Evolutionary conservation across 2,113 vertebrate genomes (phyloP).

Genomic region (Campylomormyrus tamandua): DNA sequence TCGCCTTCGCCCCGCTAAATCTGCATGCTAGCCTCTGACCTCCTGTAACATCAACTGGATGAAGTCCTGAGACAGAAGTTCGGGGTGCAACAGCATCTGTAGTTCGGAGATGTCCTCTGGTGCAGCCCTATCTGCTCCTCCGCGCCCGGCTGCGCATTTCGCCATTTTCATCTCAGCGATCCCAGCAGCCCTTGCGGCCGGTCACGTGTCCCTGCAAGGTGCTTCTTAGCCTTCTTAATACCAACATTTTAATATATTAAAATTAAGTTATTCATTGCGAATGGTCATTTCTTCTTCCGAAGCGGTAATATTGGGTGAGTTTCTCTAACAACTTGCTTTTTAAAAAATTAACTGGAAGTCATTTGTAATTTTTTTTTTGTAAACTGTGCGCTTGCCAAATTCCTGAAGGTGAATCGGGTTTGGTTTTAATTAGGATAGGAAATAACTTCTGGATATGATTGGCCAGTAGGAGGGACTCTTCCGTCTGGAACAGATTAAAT

Average conservation of each 20-base stretch:
- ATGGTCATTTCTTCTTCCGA: neutral
- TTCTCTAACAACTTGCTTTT: neutral
- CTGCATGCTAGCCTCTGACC: constrained; percentile 41
- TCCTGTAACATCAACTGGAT: constrained; percentile 51
- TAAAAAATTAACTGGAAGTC: neutral
- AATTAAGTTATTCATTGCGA: neutral
- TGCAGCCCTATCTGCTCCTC: constrained; percentile 20
- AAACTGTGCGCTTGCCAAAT: neutral
- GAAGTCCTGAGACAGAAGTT: constrained; percentile 59
- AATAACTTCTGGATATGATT: neutral
- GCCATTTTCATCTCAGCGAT: constrained; percentile 51
- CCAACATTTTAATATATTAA: neutral
- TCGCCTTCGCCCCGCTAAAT: neutral
- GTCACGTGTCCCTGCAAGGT: neutral
- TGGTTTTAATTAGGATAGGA: neutral
- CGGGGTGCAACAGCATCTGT: constrained; percentile 59
- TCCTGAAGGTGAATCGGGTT: neutral
- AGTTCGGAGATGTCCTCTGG: constrained; percentile 25
- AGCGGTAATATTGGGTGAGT: neutral
- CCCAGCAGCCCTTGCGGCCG: constrained; percentile 32
- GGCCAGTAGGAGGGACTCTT: neutral
- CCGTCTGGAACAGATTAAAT: neutral
- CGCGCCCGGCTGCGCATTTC: constrained; percentile 25
- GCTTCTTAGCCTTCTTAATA: neutral
- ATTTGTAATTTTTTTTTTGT: neutral